Conservation (phyloP, 2,888 invertebrate species). For the Pogonocherus hispidulus region DNA sequence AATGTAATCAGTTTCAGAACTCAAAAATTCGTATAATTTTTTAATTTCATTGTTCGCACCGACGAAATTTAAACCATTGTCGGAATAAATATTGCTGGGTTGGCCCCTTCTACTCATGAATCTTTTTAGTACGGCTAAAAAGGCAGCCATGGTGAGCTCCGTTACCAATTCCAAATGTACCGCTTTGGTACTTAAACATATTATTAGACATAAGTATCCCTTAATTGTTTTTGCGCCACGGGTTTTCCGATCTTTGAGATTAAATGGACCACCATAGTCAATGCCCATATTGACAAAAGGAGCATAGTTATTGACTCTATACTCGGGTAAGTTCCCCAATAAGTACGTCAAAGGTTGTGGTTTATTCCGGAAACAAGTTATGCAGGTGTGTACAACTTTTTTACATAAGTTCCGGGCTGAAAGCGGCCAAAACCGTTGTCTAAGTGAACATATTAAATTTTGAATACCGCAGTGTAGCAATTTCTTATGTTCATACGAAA, state of each 20-base stretch:
- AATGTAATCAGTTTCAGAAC: constrained; percentile 6
- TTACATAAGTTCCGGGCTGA: constrained; percentile 46
- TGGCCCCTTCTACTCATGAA: neutral
- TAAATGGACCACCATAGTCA: constrained; percentile 55
- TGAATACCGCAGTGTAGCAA: constrained; percentile 42
- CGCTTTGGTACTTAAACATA: constrained; percentile 46
- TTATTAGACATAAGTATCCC: constrained; percentile 47
- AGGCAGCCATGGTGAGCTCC: neutral
- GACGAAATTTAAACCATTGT: no score
- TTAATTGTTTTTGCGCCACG: constrained; percentile 43
- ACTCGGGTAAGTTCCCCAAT: constrained; percentile 53
- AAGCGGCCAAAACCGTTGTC: constrained; percentile 53
- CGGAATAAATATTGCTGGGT: constrained; percentile 5
- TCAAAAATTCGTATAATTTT: constrained; percentile 7
- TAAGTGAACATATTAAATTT: constrained; percentile 38
- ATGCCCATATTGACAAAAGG: constrained; percentile 52
- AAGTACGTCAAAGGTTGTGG: constrained; percentile 40
- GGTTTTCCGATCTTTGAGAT: constrained; percentile 50
- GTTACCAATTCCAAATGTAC: no score
- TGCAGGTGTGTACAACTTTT: constrained; percentile 44
- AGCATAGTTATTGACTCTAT: constrained; percentile 38
- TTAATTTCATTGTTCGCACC: constrained; percentile 3
- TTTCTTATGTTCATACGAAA: constrained; percentile 37
- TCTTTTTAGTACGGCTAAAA: neutral
- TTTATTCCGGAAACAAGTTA: constrained; percentile 47